phyloP scores from a whole-genome alignment of 2,113 vertebrate genomes.

The Lepus timidus region DNA sequence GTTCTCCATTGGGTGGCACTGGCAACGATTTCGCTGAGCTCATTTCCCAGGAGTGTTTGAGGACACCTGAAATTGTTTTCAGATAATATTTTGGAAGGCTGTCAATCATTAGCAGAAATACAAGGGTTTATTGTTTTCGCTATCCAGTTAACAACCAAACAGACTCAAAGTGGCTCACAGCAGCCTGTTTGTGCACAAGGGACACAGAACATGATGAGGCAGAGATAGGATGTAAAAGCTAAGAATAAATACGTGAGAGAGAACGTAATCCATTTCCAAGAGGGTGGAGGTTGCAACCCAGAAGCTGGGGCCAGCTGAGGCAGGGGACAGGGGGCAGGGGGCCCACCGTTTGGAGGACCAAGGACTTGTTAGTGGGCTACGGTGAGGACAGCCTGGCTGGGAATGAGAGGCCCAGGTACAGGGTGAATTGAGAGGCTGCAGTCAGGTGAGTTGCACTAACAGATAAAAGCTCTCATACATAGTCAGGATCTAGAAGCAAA shows the following conservation, averaged over 20 bases:
- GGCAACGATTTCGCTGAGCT: background rate
- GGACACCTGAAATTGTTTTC: background rate
- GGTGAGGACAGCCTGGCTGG: background rate
- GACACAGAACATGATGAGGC: background rate
- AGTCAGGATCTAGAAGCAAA: background rate
- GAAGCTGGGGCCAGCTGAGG: background rate
- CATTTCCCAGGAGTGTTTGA: background rate
- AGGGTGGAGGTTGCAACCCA: background rate
- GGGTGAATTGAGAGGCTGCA: background rate
- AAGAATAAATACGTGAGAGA: background rate
- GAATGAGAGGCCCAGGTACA: background rate
- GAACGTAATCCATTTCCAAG: background rate
- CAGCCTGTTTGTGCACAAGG: background rate
- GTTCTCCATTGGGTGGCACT: background rate
- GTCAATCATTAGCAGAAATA: slow-evolving; percentile 23
- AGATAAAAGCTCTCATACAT: background rate
- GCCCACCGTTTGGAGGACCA: background rate
- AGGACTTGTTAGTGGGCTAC: background rate
- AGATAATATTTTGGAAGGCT: slow-evolving; percentile 6
- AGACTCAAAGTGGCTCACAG: background rate
- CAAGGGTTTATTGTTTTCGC: background rate
- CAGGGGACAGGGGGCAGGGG: background rate
- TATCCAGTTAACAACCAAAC: background rate
- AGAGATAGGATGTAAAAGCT: background rate
- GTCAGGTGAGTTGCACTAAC: background rate